Base-by-base conservation (phyloP, 2,888 invertebrate species). In the Apodemia zela region DNA sequence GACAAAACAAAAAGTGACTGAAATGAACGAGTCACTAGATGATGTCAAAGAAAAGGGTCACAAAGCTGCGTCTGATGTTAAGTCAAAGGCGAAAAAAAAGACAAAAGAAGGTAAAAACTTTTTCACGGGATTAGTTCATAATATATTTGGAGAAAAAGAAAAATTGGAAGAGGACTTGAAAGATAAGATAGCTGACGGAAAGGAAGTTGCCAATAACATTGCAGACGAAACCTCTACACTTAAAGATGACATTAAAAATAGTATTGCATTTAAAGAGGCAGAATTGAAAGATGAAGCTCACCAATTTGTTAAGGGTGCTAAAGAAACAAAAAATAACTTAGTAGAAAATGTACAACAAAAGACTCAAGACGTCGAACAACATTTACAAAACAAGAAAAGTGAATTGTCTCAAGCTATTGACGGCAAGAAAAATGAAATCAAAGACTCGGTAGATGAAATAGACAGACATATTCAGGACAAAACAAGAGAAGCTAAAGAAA, bases 61-160 rank as follows among this genome's bases (percentile, higher is more conserved):
- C 68, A 81, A 84, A 62, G 68, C 73, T 2, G 73, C 73, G 54
- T 68, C 72, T 10, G 76, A 79, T 67, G 60, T 73, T 13, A 75
- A 77, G 68, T 65, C 73, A 7, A 78, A 79, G 62, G 82, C 79
- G 0, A 88, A 89, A 68, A 88, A 90, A 73, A 89, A 89, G 65
- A 80, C 85, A 17, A 90, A 90, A 71, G 87, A 90, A 75, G 84
- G 90, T 3, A 90, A 91, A 66, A 84, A 79, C 69, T 91, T 91
- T 71, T 84, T 91, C 49, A 82, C 88, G 11, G 90, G 91, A 18
- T 72, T 92, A 49, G 89, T 90, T 2, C 84, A 87, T 6, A 90
- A 88, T 63, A 87, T 92, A 45, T 89, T 89, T 63, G 89, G 89
- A 8, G 88, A 89, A 63, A 92, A 90, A 71, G 91, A 91, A 21